These are phyloP conservation scores for Buphagus erythrorhynchus DNA, from an alignment of 2,797 vertebrate species.

Conservation along the genomic window DNA sequence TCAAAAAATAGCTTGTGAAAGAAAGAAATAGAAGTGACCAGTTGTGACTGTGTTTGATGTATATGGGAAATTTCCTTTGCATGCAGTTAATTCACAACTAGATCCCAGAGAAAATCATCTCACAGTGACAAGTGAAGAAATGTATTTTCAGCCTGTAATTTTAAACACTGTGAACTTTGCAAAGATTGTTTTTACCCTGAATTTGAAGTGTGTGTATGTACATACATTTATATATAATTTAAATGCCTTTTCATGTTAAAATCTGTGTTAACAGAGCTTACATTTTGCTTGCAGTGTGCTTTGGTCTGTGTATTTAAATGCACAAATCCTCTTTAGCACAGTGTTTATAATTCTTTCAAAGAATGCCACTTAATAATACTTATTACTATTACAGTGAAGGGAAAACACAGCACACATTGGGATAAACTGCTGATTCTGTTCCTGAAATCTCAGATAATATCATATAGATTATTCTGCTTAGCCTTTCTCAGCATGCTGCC, in stretches of 20 bases:
- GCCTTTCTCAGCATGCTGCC: background rate
- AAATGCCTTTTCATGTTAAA: background rate
- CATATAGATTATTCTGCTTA: conserved; percentile 30
- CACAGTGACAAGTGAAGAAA: background rate
- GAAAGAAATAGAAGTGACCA: background rate
- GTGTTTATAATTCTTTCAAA: background rate
- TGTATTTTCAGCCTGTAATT: background rate
- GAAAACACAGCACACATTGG: background rate
- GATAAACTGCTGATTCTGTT: background rate
- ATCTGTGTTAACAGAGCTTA: background rate
- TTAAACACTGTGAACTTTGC: background rate
- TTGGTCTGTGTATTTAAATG: background rate
- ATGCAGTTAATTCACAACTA: background rate
- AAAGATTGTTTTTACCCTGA: background rate
- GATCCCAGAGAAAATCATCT: background rate
- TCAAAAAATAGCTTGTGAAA: conserved; percentile 1
- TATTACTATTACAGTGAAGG: background rate
- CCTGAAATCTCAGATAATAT: background rate
- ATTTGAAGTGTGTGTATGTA: background rate
- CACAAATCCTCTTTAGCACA: background rate
- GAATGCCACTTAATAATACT: background rate
- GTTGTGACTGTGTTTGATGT: background rate
- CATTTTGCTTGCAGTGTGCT: background rate
- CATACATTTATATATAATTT: background rate
- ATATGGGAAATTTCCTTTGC: background rate